phyloP scores from a whole-genome alignment of 2,888 invertebrate genomes.

The Suillia variegata region DNA sequence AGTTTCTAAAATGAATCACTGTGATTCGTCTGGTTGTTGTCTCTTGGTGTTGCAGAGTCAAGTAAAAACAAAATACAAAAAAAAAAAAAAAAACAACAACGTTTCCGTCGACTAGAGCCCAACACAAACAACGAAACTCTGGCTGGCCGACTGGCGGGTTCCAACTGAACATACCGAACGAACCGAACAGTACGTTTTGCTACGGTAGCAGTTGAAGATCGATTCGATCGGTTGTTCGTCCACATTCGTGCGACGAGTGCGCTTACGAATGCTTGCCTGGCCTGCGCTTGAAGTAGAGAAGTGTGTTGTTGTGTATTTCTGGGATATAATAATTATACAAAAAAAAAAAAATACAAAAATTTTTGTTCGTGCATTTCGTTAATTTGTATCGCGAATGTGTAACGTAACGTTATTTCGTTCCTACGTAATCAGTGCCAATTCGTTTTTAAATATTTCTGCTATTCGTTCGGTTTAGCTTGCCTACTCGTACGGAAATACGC shows the following conservation, averaged over 20 bases:
- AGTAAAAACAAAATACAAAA: too few relatives aligned
- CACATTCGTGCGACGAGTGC: slow-evolving; percentile 25
- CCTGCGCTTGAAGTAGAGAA: not conserved
- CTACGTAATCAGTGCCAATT: slow-evolving; percentile 1
- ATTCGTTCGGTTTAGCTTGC: too few relatives aligned
- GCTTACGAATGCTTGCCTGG: not conserved
- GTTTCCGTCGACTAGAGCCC: too few relatives aligned
- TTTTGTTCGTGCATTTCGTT: not conserved
- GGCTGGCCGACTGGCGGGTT: not conserved
- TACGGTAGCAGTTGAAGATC: slow-evolving; percentile 39
- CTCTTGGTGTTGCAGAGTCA: too few relatives aligned
- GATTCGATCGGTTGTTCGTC: too few relatives aligned
- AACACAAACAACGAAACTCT: too few relatives aligned
- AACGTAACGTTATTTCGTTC: not conserved
- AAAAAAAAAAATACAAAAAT: too few relatives aligned
- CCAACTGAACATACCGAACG: not conserved
- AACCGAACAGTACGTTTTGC: slow-evolving; percentile 2
- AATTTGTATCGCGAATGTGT: not conserved
- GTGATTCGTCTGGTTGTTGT: too few relatives aligned
- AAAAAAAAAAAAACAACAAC: too few relatives aligned
- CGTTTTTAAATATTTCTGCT: not conserved
- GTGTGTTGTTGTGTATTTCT: not conserved
- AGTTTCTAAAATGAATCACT: not conserved
- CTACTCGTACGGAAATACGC: not conserved
- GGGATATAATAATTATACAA: too few relatives aligned